Conservation (phyloP, 2,888 invertebrate species). For the Cyclophora punctaria region DNA sequence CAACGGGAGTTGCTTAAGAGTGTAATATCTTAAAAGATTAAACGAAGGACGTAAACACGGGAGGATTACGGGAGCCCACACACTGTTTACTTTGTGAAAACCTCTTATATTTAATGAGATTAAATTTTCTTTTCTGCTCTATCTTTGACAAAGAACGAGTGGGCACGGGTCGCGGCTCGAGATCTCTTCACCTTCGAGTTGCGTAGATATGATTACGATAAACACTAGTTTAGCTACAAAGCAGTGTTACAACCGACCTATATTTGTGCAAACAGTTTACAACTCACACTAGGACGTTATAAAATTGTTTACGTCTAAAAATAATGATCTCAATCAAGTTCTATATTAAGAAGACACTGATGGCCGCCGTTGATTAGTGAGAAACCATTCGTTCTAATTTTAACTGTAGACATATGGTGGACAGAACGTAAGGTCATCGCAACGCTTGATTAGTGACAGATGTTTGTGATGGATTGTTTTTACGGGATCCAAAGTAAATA, state of each 20-base stretch:
- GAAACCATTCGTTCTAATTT: conserved; percentile 28
- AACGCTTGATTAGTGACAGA: conserved; percentile 23
- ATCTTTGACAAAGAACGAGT: conserved; percentile 27
- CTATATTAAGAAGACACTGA: conserved; percentile 32
- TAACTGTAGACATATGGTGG: conserved; percentile 28
- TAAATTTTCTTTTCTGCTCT: conserved; percentile 29
- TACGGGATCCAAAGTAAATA: not conserved
- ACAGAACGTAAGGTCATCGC: conserved; percentile 25
- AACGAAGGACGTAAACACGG: conserved; percentile 21
- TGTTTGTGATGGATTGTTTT: conserved; percentile 5
- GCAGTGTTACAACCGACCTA: too few relatives aligned
- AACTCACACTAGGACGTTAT: not conserved
- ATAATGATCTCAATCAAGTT: conserved; percentile 24
- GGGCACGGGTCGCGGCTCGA: conserved; percentile 18
- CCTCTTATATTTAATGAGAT: conserved; percentile 40
- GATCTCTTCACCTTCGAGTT: conserved; percentile 1
- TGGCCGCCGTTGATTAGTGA: conserved; percentile 16
- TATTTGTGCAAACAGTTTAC: too few relatives aligned
- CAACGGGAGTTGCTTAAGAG: conserved; percentile 1
- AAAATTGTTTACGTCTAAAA: conserved; percentile 27
- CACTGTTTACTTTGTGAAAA: conserved; percentile 31
- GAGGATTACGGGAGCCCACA: conserved; percentile 13
- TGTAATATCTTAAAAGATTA: conserved; percentile 10
- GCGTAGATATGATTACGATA: not conserved
- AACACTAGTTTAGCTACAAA: too few relatives aligned